Percentiles rank a stretch among this genome's conserved stretches.
phyloP scores from a whole-genome alignment of 2,113 vertebrate species.

The Cichladusa arquata region DNA sequence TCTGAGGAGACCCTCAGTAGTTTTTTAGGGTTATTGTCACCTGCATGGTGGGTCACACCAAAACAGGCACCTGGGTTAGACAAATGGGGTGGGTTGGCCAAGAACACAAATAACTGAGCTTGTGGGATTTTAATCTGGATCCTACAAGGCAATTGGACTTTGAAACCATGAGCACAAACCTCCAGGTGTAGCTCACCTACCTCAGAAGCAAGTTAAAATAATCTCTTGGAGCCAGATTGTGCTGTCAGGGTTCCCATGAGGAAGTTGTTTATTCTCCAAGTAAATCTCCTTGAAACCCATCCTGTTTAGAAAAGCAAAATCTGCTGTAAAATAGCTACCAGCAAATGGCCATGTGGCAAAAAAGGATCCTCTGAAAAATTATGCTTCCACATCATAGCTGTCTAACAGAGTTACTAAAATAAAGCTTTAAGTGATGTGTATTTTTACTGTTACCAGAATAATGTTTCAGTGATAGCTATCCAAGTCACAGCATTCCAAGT shows the following conservation, averaged over 20 bases:
- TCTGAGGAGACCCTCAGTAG: not conserved
- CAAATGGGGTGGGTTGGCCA: not conserved
- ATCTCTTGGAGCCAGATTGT: not conserved
- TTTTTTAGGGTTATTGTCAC: not conserved
- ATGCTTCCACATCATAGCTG: not conserved
- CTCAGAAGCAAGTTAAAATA: not conserved
- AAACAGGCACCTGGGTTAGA: not conserved
- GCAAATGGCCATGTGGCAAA: not conserved
- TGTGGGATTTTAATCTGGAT: not conserved
- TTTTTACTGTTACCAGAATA: not conserved
- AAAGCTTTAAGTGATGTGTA: not conserved
- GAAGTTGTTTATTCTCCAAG: not conserved
- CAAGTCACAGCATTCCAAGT: slow-evolving; percentile 39
- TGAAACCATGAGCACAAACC: not conserved
- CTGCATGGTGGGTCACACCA: not conserved
- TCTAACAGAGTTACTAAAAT: not conserved
- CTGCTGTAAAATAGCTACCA: not conserved
- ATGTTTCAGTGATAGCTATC: not conserved
- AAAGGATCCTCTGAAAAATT: not conserved
- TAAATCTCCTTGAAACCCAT: not conserved
- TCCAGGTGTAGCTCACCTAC: not conserved
- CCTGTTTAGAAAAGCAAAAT: not conserved
- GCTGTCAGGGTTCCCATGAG: not conserved
- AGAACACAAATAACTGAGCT: not conserved
- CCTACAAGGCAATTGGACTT: not conserved